Conservation (phyloP, 2,113 vertebrate species). For the Nyctibius bracteatus region DNA sequence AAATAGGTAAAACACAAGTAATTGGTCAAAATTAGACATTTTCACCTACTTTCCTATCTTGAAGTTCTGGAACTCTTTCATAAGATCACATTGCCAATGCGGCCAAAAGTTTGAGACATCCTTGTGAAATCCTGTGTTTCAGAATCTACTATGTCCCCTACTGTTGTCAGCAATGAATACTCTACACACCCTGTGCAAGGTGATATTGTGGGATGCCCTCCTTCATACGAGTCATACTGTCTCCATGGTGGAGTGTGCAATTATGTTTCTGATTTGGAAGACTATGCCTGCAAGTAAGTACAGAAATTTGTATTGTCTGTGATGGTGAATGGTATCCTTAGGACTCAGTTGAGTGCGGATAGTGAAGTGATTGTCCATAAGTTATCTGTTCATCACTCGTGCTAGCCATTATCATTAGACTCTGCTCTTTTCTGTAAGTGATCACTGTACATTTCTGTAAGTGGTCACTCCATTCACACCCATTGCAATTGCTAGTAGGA, state of each 20-base stretch:
- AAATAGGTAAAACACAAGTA: neutral
- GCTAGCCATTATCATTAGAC: neutral
- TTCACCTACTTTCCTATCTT: neutral
- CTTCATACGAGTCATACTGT: conserved; percentile 82
- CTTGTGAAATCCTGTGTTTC: conserved; percentile 44
- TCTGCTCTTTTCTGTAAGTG: neutral
- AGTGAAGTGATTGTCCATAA: neutral
- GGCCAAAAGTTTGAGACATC: neutral
- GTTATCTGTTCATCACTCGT: neutral
- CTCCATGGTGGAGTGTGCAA: conserved; percentile 84
- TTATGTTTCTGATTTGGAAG: conserved; percentile 81
- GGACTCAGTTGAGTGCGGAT: neutral
- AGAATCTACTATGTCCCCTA: conserved; percentile 37
- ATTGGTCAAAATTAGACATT: neutral
- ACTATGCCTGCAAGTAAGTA: conserved; percentile 90
- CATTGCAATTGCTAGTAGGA: neutral
- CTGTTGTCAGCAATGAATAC: conserved; percentile 42
- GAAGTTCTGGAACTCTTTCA: neutral
- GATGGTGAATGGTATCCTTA: neutral
- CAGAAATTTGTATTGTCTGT: neutral
- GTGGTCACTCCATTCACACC: neutral
- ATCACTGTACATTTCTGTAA: neutral
- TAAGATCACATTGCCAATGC: neutral
- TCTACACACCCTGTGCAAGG: conserved; percentile 40
- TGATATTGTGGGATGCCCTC: conserved; percentile 72